Base-by-base conservation (phyloP, 2,797 vertebrate genomes). In the Paedocypris micromegethes region DNA sequence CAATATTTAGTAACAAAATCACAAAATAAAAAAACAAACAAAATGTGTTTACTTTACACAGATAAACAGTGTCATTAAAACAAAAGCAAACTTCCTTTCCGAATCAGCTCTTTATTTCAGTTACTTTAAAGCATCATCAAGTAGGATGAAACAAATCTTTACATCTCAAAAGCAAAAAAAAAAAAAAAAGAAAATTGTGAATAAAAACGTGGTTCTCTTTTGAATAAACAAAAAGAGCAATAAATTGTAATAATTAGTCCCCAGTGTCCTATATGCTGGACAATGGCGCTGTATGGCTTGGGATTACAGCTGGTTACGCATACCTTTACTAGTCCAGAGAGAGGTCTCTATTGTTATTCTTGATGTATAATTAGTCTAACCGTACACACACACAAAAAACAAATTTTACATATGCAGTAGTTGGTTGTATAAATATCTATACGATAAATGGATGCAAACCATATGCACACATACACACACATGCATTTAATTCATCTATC, bases 171-270 rank as follows among this genome's bases (percentile, higher is more conserved):
- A 78, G 66, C 60, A 72, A 62, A 75, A 71, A 78, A 80, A 75
- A 71, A 78, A 80, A 41, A 50, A 84, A 78, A 84, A 82, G 23
- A 85, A 87, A 84, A 83, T 85, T 84, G 80, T 84, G 87, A 88
- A 89, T 88, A 87, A 89, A 88, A 85, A 84, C 85, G 84, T 71
- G 81, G 74, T 78, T 75, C 78, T 86, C 84, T 82, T 84, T 61
- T 67, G 82, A 78, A 88, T 79, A 70, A 23, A 80, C 77, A 77
- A 86, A 87, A 87, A 78, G 79, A 79, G 79, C 51, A 9, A 79
- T 83, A 83, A 83, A 87, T 81, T 87, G 82, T 81, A 86, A 86
- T 89, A 88, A 90, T 91, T 89, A 88, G 86, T 81, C 86, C 86
- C 84, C 64, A 82, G 84, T 84, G 86, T 81, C 71, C 69, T 85